Percentiles rank a stretch among this genome's conserved stretches.
Conservation (phyloP, 2,113 vertebrate genomes). For the Cettia cetti region DNA sequence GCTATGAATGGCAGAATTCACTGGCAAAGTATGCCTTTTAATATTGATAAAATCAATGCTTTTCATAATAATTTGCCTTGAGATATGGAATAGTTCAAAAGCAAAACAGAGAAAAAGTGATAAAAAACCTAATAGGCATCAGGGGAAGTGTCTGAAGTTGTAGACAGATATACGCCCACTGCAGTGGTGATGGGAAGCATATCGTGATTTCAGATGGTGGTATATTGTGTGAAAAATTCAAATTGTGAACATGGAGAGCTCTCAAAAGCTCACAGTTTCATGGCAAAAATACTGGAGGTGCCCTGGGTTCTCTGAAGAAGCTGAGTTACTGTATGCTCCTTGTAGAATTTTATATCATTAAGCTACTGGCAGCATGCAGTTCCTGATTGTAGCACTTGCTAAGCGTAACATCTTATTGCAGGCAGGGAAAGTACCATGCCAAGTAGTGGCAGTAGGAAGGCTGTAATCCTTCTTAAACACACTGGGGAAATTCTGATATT, state of each 20-base stretch:
- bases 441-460: background rate
- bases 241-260: background rate
- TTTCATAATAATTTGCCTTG: background rate
- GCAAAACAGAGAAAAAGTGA: background rate
- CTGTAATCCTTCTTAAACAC: conserved; percentile 30
- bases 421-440: background rate
- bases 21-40: background rate
- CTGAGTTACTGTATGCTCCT: background rate
- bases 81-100: background rate
- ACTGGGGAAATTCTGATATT: background rate
- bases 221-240: background rate
- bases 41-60: background rate
- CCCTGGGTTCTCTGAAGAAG: background rate
- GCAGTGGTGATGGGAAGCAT: background rate
- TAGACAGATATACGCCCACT: background rate
- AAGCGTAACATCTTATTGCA: background rate
- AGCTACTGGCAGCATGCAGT: background rate
- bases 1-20: background rate
- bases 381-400: conserved; percentile 12
- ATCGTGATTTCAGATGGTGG: background rate
- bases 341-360: background rate
- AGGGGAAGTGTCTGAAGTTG: background rate
- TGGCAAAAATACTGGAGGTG: background rate
- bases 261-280: background rate
- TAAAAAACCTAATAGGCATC: background rate